phyloP scores from a whole-genome alignment of 2,113 vertebrate species.

The Aegotheles bennettii region DNA sequence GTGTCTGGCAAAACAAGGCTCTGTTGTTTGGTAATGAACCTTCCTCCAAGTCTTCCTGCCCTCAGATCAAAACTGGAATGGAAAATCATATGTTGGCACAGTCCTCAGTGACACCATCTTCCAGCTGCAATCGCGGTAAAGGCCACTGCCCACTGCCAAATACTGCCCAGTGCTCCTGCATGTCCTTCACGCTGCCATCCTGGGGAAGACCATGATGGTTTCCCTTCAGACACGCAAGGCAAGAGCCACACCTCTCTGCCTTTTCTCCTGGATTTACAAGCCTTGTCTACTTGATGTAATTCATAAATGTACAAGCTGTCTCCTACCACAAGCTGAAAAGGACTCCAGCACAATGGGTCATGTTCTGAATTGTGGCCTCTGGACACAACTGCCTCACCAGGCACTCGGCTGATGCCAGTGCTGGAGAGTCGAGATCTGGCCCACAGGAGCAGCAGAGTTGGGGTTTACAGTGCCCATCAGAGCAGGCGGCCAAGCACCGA shows the following conservation, averaged over 20 bases:
- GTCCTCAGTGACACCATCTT: not conserved
- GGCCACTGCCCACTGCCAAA: not conserved
- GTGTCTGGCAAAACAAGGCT: constrained; percentile 1
- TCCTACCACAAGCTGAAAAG: not conserved
- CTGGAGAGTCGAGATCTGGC: rapidly evolving
- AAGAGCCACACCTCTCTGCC: not conserved
- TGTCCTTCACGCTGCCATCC: not conserved
- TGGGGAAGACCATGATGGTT: not conserved
- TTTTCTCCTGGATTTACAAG: not conserved
- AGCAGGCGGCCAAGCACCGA: not conserved
- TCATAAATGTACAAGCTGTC: not conserved
- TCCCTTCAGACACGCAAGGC: not conserved
- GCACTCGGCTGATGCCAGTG: not conserved
- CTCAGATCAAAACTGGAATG: not conserved
- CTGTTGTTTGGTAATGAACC: not conserved
- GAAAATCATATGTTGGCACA: not conserved
- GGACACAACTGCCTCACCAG: not conserved
- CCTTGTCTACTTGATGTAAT: not conserved
- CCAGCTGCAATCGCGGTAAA: not conserved
- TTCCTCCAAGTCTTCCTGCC: not conserved
- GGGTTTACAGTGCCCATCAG: not conserved
- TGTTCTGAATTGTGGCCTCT: too few relatives aligned
- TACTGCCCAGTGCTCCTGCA: not conserved
- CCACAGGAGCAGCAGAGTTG: not conserved
- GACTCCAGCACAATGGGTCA: not conserved